Evolutionary conservation across 1,140 invertebrate genomes (phyloP), one percentile per base, ranked within the genome.

Genomic region (Platyura marginata): DNA sequence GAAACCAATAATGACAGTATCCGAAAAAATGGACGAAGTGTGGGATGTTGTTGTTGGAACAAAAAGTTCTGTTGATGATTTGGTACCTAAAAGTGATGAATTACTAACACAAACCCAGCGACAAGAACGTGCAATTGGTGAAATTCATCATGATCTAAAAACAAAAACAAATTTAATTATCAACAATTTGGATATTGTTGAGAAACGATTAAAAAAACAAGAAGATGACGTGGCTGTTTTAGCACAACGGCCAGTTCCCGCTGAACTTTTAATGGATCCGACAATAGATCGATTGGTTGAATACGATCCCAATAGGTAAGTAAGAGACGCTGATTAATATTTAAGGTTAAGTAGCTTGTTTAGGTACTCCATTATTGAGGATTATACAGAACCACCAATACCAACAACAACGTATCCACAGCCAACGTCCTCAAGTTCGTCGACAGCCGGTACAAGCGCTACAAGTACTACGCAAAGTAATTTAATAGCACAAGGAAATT

Each of bases 11-110:
- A 71, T 84, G 36, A 78, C 74, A n/a, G 81, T 87, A 1, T 82
- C 81, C 0, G 80, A 83, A 53, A 87, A 88, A 61, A 87, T 88
- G 80, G 82, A 88, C 49, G 79, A 88, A 63, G 81, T 88, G 4
- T 88, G 83, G 82, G 78, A 83, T 51, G 81, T 87, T 13, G 79
- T 88, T 16, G 81, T 87, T 4, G 82, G 82, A 2, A 87, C 82
- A 1, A 88, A 88, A 56, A 83, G 75, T 48, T 82, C 81, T 0
- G 80, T 87, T 5, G 82, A 88, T 55, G 74, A 84, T 53, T 64
- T 88, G 34, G 70, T 87, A 16, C 82, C 83, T 1, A 88, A 87
- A 62, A 86, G 83, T 0, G 83, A 88, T 50, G 81, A 84, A 47
- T 64, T 89, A 2, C 61, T 90, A 1, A 83, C 79, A 2, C 84